Base-by-base conservation (phyloP, 1,140 invertebrate species). In the Melipona quadrifasciata region DNA sequence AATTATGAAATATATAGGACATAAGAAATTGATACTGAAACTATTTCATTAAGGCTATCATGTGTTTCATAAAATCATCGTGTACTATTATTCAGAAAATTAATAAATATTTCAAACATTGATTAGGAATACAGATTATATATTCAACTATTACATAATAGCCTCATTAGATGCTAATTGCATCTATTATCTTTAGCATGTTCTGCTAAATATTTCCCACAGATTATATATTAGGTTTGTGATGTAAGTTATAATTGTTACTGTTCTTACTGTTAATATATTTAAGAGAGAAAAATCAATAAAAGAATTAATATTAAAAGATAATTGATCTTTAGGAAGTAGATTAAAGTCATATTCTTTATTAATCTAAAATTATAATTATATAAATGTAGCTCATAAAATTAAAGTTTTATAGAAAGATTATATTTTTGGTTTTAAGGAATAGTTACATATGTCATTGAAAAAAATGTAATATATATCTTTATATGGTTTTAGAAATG, bases 141-240 rank as follows among this genome's bases (percentile, higher is more conserved):
- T 77, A 65, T 47, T 55, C 39, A 24, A 78, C n/a, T 75, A 73
- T 86, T 91, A 70, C 80, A 90, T 86, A 90, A 91, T 88, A 78
- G 81, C 67, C 61, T 88, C 68, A 53, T 84, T 88, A 75, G 72
- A 82, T 89, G 75, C 24, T 78, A 70, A 79, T 74, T 90, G 84
- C 85, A 85, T 87, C 73, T 89, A 87, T 81, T 85, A 82, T 58
- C 58, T 90, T 82, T 84, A 90, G 89, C 89, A 92, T 89, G 88
- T 78, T 58, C 72, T 80, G 39, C 14, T 79, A 67, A 21, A 78
- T 71, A 81, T 74, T 82, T 80, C 24, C 14, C 47, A 61, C 11
- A 76, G 34, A 34, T 19, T 70, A 80, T 58, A 14, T 65, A 11
- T 74, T 81, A 34, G 2, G 31, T 17, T 65, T 72, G 19, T 74